These are phyloP conservation scores for Periophthalmodon schlosseri DNA, from an alignment of 2,113 vertebrate genomes.

Conservation along the genomic window DNA sequence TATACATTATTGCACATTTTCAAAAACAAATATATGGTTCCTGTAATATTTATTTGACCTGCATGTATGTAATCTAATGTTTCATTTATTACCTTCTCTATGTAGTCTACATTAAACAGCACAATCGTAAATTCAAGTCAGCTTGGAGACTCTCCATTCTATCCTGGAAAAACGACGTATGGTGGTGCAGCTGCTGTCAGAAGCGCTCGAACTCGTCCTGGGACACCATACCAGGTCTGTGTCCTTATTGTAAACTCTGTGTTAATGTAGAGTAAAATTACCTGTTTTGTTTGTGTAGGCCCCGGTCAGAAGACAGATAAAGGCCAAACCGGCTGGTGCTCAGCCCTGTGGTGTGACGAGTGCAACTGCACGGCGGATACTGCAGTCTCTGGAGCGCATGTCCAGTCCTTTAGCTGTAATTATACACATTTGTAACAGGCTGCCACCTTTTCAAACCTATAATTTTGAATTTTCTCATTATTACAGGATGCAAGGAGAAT, in stretches of 20 bases:
- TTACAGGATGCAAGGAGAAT: constrained; percentile 94
- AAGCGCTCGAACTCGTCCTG: constrained; percentile 73
- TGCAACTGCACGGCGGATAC: constrained; percentile 90
- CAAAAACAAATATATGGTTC: not conserved
- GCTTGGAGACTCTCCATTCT: constrained; percentile 94
- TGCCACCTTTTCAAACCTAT: not conserved
- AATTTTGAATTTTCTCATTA: constrained; percentile 25
- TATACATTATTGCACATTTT: not conserved
- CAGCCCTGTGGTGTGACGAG: constrained; percentile 93
- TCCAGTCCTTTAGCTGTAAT: constrained; percentile 93
- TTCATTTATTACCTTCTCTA: not conserved
- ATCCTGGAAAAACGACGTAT: constrained; percentile 94
- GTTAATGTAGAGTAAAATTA: constrained; percentile 20
- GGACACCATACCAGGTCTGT: constrained; percentile 87
- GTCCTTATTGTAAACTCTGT: not conserved
- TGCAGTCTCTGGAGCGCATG: constrained; percentile 96
- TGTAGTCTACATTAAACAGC: constrained; percentile 83
- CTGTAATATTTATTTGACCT: not conserved
- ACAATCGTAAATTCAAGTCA: constrained; percentile 89
- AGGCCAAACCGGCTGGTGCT: constrained; percentile 86
- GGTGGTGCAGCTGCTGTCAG: constrained; percentile 89
- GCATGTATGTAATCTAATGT: not conserved
- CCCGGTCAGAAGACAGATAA: constrained; percentile 90
- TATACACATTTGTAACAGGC: constrained; percentile 6
- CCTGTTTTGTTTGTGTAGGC: constrained; percentile 73